Percentiles rank a stretch among this genome's conserved stretches.
Conservation (phyloP, 2,113 vertebrate species). For the Hydropotes inermis region DNA sequence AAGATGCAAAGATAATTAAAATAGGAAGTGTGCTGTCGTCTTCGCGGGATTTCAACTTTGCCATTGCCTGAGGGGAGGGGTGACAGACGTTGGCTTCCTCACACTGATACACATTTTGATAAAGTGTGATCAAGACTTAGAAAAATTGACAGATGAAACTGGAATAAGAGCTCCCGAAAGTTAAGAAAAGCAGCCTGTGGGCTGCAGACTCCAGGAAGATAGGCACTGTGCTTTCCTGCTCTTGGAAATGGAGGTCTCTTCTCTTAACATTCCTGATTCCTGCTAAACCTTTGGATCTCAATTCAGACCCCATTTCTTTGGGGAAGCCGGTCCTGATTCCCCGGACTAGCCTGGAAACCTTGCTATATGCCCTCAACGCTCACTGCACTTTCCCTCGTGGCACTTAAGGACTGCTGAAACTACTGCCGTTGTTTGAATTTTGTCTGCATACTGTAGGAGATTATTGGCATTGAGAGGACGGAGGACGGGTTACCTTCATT, state of each 20-base stretch:
- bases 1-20: conserved; percentile 84
- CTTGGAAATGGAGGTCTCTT: conserved; percentile 22
- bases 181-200: conserved; percentile 69
- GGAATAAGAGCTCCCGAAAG: conserved; percentile 74
- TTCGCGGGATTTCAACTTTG: conserved; percentile 80
- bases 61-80: conserved; percentile 74
- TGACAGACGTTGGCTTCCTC: conserved; percentile 72
- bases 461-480: neutral
- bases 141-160: conserved; percentile 80
- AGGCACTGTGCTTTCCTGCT: conserved; percentile 36
- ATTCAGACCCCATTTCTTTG: neutral
- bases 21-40: conserved; percentile 72
- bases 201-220: conserved; percentile 55
- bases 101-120: conserved; percentile 81
- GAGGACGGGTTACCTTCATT: neutral
- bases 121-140: conserved; percentile 81
- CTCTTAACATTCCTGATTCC: neutral
- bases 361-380: fast-evolving
- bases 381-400: fast-evolving
- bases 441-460: fast-evolving
- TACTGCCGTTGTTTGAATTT: neutral
- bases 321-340: neutral
- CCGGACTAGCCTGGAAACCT: neutral
- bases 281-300: fast-evolving
- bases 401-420: fast-evolving